Evolutionary conservation across 1,140 invertebrate genomes (phyloP), one percentile per base, ranked within the genome.

Genomic region (Caenorhabditis briggsae): DNA sequence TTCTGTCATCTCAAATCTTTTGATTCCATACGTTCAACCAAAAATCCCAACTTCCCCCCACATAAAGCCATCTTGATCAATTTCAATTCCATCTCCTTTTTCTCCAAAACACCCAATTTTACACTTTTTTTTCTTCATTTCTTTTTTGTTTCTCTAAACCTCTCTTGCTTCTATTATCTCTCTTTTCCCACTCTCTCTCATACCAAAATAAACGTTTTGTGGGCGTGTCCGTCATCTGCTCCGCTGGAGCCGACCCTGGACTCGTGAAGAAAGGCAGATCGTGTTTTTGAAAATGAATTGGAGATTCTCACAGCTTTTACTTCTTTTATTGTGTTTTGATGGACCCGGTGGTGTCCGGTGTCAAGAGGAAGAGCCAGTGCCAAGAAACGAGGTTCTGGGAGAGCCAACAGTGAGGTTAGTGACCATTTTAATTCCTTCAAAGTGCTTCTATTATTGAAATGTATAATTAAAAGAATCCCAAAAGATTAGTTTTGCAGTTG

Each of bases 151-250:
- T 25, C 41, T 70, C 64, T 70, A 70, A 46, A 46, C 23, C 70
- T 78, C 70, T 78, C 23, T 18, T 46, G 46, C 64, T 46, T 46
- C n/a, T 18, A 46, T 70, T 18, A n/a, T 46, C 64, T 70, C 64
- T 70, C n/a, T 41, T 50, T 50, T 53, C 18, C n/a, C 64, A 16
- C 50, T 50, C 33, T 50, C 33, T 33, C 33, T 46, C 43, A 78
- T 46, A 50, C 43, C 70, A 78, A 78, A 78, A 78, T 78, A 78
- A 78, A 78, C 70, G 70, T 78, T 78, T 78, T 48, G 70, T 78
- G 70, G 70, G 70, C 70, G 70, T 78, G 70, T 46, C 70, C 46
- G 46, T 78, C 70, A 50, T 50, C 46, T 12, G 43, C 70, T 9
- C n/a, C 14, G n/a, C 18, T 8, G 70, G 70, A 78, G 70, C 70